Conservation (phyloP, 2,888 invertebrate genomes). For the Romanomermis culicivorax region DNA sequence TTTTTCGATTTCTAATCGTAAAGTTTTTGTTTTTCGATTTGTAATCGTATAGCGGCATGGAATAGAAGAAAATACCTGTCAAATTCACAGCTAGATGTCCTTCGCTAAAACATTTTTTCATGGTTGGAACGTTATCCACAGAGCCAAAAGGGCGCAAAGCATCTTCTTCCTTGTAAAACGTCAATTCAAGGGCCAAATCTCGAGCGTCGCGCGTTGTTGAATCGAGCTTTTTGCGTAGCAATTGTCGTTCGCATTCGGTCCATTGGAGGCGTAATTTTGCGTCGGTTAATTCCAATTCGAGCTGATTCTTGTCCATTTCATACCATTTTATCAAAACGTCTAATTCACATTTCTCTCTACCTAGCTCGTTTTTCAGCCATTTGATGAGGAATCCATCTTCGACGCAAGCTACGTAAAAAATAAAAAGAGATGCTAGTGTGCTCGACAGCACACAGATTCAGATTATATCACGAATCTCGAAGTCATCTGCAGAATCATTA, state of each 20-base stretch:
- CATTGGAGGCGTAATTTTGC: neutral
- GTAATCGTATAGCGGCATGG: no score
- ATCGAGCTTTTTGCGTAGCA: slow-evolving; percentile 2
- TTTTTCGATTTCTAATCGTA: no score
- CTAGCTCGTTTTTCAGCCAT: slow-evolving; percentile 10
- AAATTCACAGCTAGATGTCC: no score
- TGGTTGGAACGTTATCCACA: no score
- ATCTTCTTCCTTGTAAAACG: slow-evolving; percentile 16
- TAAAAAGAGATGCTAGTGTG: no score
- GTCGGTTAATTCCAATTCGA: slow-evolving; percentile 15
- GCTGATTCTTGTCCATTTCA: slow-evolving; percentile 15
- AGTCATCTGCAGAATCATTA: no score
- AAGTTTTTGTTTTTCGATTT: no score
- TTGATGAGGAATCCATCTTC: slow-evolving; percentile 1
- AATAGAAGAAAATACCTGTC: no score
- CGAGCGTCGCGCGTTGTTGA: slow-evolving; percentile 7
- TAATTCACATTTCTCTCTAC: slow-evolving; percentile 9
- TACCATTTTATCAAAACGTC: slow-evolving; percentile 13
- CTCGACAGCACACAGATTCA: no score
- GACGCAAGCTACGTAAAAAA: no score
- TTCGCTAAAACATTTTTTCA: no score
- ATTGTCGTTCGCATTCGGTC: neutral
- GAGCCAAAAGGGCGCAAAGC: neutral
- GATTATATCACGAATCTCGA: no score
- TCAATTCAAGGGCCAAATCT: slow-evolving; percentile 16